These are phyloP conservation scores for Falcaria lacertinaria DNA, from an alignment of 2,888 invertebrate genomes.

Conservation along the genomic window DNA sequence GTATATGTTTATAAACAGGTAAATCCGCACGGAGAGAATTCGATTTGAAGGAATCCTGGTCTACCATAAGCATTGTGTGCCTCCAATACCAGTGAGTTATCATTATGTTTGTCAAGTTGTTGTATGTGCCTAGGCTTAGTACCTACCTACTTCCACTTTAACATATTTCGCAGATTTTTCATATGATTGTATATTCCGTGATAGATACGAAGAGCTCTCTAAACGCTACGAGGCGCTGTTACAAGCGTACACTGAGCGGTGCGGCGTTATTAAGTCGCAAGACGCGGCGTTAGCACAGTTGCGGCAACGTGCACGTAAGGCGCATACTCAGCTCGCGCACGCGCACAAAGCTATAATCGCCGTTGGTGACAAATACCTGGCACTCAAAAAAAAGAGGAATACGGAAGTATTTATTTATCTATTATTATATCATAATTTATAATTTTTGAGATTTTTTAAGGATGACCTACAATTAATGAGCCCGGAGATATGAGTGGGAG, in stretches of 20 bases:
- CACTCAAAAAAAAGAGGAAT: conserved; percentile 42
- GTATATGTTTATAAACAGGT: neutral
- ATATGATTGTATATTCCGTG: no score
- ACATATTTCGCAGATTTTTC: no score
- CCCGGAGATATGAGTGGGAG: no score
- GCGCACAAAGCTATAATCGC: conserved; percentile 47
- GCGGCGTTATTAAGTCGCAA: conserved; percentile 29
- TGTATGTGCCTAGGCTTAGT: no score
- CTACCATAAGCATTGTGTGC: conserved; percentile 76
- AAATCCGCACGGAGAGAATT: conserved; percentile 36
- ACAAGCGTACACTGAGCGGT: conserved; percentile 48
- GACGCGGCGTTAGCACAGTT: conserved; percentile 37
- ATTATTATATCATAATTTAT: no score
- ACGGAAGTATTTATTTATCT: conserved; percentile 32
- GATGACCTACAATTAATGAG: no score
- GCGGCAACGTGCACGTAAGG: conserved; percentile 25
- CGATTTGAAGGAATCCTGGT: conserved; percentile 61
- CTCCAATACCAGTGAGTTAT: conserved; percentile 74
- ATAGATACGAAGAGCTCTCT: conserved; percentile 61
- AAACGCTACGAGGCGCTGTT: conserved; percentile 55
- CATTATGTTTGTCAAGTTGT: neutral
- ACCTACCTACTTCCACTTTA: no score
- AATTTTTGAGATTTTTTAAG: no score
- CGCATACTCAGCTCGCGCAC: conserved; percentile 40
- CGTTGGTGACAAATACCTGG: conserved; percentile 59